Conservation (phyloP, 2,113 vertebrate species). For the human (Homo sapiens) region DNA sequence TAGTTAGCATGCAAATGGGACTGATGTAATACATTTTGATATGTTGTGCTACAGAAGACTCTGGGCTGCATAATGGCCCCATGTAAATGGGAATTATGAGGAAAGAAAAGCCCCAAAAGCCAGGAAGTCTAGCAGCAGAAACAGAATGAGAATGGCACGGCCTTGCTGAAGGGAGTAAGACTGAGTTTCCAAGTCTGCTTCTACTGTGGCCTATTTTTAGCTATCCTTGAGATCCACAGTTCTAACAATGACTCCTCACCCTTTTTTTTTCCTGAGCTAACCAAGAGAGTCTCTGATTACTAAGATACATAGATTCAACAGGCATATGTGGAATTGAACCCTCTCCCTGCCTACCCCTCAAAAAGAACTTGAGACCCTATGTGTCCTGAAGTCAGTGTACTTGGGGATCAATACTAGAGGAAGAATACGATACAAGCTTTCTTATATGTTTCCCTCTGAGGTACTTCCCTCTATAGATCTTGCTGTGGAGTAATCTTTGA, state of each 20-base stretch:
- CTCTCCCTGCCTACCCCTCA: too few species aligned
- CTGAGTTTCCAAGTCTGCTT: neutral
- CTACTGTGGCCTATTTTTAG: neutral
- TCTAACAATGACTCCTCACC: neutral
- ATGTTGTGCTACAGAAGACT: neutral
- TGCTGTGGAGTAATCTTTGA: neutral
- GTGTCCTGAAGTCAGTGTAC: neutral
- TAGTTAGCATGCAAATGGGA: neutral
- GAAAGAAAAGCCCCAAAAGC: neutral
- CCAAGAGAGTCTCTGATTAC: neutral
- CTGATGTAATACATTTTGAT: neutral
- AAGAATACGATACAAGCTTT: neutral
- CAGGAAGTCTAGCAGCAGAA: neutral
- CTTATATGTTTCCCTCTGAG: neutral
- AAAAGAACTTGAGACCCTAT: neutral
- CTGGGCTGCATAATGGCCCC: neutral
- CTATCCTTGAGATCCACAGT: neutral
- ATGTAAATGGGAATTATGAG: neutral
- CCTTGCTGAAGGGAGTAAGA: neutral
- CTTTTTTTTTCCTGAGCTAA: neutral
- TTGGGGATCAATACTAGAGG: neutral
- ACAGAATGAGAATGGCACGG: neutral
- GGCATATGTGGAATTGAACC: neutral
- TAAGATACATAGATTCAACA: neutral
- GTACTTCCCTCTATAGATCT: neutral